Evolutionary conservation across 2,888 invertebrate species (phyloP).

Genomic region (Synanthedon vespiformis): DNA sequence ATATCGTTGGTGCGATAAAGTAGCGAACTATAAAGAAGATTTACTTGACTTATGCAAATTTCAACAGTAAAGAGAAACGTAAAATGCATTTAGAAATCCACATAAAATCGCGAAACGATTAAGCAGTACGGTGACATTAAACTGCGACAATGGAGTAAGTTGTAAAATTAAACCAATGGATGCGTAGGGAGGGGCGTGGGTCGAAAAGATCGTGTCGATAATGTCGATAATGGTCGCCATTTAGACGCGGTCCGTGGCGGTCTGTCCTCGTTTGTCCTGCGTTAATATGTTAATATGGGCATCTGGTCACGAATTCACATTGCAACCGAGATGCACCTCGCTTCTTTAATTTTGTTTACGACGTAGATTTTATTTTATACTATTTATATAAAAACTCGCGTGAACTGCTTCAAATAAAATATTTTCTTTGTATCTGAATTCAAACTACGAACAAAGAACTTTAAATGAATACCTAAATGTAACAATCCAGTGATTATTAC

Average conservation of each 20-base stretch:
- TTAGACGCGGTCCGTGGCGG: conserved; percentile 18
- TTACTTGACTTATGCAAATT: not conserved
- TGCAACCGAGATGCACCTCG: not conserved
- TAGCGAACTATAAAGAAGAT: not conserved
- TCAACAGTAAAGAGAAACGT: not conserved
- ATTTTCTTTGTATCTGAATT: too few species aligned
- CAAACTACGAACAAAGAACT: too few species aligned
- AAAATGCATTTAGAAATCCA: not conserved
- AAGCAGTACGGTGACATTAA: not conserved
- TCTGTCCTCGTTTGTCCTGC: conserved; percentile 26
- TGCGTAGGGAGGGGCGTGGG: conserved; percentile 7
- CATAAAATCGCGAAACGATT: not conserved
- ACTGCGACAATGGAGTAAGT: conserved; percentile 29
- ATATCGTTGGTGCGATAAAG: too few species aligned
- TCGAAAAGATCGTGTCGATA: conserved; percentile 18
- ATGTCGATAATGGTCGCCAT: conserved; percentile 14
- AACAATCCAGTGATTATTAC: too few species aligned
- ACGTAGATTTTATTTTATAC: not conserved
- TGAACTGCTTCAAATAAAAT: too few species aligned
- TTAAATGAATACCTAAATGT: too few species aligned
- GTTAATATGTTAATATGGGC: conserved; percentile 40
- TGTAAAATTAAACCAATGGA: conserved; percentile 24
- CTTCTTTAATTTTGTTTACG: conserved; percentile 2
- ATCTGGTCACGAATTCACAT: conserved; percentile 5
- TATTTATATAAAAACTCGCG: too few species aligned